A percentile compares a stretch with the other conserved stretches of the same genome.
phyloP scores from a whole-genome alignment of 2,113 vertebrate genomes.

The Hypanus sabinus region DNA sequence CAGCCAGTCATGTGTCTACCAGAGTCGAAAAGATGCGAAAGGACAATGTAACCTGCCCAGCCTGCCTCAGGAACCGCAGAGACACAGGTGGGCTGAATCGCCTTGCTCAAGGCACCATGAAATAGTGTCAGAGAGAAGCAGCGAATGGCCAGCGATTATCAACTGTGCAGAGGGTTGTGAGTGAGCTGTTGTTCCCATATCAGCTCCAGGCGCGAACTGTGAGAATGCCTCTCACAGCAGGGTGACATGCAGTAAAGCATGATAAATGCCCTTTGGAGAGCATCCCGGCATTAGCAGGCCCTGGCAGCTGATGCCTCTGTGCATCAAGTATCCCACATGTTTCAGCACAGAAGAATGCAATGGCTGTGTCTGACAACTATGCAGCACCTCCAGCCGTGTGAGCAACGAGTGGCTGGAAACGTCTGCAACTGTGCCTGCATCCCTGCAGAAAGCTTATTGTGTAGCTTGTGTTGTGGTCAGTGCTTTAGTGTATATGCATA shows the following conservation, averaged over 20 bases:
- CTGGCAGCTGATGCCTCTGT: background rate
- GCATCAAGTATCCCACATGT: background rate
- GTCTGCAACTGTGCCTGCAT: background rate
- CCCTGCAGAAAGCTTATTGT: background rate
- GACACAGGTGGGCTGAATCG: background rate
- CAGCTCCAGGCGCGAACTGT: background rate
- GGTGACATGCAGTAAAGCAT: background rate
- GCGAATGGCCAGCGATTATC: background rate
- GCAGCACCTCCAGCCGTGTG: background rate
- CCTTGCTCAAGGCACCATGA: background rate
- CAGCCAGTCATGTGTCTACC: constrained; percentile 39
- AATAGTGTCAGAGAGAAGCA: background rate
- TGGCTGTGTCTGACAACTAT: background rate
- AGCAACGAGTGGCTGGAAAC: no score
- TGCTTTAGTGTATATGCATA: background rate
- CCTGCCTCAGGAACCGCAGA: constrained; percentile 42
- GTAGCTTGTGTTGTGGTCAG: background rate
- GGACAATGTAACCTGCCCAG: constrained; percentile 46
- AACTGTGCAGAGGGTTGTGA: background rate
- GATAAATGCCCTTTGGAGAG: background rate
- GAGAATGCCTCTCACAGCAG: background rate
- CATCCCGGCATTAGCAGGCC: background rate
- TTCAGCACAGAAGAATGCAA: background rate
- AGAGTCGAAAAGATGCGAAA: constrained; percentile 52
- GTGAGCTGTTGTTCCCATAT: background rate